Conservation (phyloP, 2,888 invertebrate genomes). For the Hydraecia micacea region DNA sequence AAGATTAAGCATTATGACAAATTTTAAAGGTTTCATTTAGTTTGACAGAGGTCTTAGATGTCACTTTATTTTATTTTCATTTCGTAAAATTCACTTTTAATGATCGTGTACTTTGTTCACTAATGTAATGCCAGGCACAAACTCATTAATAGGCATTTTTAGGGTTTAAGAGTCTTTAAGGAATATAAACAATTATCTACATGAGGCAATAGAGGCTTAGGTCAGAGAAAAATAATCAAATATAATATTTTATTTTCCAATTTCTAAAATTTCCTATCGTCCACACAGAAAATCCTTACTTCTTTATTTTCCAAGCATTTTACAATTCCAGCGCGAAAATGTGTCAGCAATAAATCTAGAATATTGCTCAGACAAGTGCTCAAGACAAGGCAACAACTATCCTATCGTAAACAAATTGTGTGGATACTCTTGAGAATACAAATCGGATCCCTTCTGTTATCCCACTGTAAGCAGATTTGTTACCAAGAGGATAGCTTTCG, state of each 20-base stretch:
- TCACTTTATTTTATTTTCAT: too few relatives aligned
- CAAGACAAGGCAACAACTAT: neutral
- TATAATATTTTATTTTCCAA: too few relatives aligned
- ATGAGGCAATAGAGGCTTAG: too few relatives aligned
- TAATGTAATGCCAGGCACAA: too few relatives aligned
- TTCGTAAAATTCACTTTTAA: too few relatives aligned
- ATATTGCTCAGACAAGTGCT: constrained; percentile 12
- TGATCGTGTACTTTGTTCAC: too few relatives aligned
- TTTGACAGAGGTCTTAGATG: neutral
- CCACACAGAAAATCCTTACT: neutral
- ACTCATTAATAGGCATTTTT: too few relatives aligned
- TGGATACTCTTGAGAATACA: constrained; percentile 15
- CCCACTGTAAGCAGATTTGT: constrained; percentile 36
- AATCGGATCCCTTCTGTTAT: constrained; percentile 32
- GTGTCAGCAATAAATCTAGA: constrained; percentile 28
- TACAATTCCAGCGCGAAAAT: neutral
- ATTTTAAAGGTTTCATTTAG: neutral
- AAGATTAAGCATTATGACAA: neutral
- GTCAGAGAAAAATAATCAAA: too few relatives aligned
- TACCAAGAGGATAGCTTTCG: neutral
- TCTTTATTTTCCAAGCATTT: neutral
- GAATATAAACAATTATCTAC: too few relatives aligned
- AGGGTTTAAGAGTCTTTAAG: too few relatives aligned
- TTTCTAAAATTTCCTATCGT: too few relatives aligned
- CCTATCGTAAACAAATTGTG: constrained; percentile 39